Conservation (phyloP, 2,888 invertebrate species). For the Ctena decussata region DNA sequence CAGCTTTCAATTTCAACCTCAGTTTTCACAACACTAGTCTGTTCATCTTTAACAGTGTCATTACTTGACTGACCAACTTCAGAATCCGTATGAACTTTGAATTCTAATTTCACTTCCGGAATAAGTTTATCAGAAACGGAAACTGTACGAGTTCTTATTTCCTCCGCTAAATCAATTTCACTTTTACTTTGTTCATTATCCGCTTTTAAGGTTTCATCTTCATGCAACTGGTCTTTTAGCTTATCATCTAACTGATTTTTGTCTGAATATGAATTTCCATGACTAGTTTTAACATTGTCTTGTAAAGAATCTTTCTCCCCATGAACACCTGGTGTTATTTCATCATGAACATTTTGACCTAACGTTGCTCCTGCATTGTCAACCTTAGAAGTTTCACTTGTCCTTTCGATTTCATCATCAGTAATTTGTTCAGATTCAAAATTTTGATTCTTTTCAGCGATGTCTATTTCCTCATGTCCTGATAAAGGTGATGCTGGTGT, state of each 20-base stretch:
- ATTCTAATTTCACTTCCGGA: neutral
- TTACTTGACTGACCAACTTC: neutral
- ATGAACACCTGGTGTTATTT: neutral
- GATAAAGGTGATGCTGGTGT: neutral
- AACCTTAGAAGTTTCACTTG: too few species aligned
- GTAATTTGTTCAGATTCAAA: too few species aligned
- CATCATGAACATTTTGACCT: neutral
- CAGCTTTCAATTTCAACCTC: neutral
- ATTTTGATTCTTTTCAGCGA: too few species aligned
- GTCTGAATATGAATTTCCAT: neutral
- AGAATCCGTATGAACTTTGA: neutral
- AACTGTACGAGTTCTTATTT: neutral
- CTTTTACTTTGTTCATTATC: neutral
- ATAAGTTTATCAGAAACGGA: conserved; percentile 1
- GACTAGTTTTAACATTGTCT: neutral
- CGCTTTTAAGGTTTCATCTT: neutral
- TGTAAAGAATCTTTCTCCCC: neutral
- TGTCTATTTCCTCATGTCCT: too few species aligned
- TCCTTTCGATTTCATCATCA: too few species aligned
- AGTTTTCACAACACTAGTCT: neutral
- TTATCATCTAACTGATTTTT: neutral
- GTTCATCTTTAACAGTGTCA: neutral
- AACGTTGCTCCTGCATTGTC: neutral
- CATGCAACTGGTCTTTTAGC: neutral
- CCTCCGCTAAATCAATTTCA: neutral